Base-by-base conservation (phyloP, 2,797 vertebrate genomes). In the Cynodonichthys magdalenae region DNA sequence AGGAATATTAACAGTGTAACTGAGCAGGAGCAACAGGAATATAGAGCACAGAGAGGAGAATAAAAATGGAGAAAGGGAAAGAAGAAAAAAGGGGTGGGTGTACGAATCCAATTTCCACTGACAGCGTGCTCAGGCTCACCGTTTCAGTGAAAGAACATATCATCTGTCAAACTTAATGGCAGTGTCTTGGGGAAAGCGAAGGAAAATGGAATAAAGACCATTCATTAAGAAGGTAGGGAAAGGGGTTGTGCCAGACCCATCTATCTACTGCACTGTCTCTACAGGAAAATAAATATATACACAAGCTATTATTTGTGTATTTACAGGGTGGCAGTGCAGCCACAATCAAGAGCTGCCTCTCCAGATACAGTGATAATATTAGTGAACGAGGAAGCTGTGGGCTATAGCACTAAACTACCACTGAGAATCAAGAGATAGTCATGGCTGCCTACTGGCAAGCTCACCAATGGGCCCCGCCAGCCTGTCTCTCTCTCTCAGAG, bases 161-260 rank as follows among this genome's bases (percentile, higher is more conserved):
- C 91, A 92, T 93, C 90, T 88, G 90, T 93, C 93, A 93, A 78
- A 81, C 83, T 79, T 92, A 93, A 93, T 91, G 88, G 87, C 79
- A 77, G 87, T 88, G 87, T 92, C 90, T 85, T 69, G 77, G 74
- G 82, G 81, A 89, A 92, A 89, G 92, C 86, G 81, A 91, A 87
- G 82, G 83, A 73, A 90, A 91, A 82, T 84, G 83, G 89, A 90
- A 89, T 78, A 80, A 86, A 90, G 80, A 86, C 69, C 85, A 90
- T 91, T 93, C 87, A 92, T 93, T 92, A 92, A 77, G 74, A 62
- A 61, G 69, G 72, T 61, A 69, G 56, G 69, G 65, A 78, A 51
- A 41, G 36, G 69, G 58, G 74, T 64, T 1, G 68, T 74, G 81
- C 53, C 29, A 29, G 79, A 78, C 72, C 80, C 64, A 73, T 68